These are phyloP conservation scores for Protophormia terraenovae DNA, from an alignment of 2,888 invertebrate genomes.

Conservation along the genomic window DNA sequence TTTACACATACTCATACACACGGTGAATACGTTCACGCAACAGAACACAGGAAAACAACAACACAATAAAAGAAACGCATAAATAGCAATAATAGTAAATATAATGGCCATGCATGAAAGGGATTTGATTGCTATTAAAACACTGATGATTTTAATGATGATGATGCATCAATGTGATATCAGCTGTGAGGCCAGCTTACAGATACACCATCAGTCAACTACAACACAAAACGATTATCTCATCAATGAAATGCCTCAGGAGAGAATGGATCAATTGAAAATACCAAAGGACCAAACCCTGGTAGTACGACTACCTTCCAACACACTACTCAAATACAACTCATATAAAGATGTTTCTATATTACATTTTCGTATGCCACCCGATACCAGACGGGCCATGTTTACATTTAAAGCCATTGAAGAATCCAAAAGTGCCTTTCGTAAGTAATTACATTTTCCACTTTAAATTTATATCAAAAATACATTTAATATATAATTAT, in stretches of 20 bases:
- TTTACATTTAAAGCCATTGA: slow-evolving; percentile 81
- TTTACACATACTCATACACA: neutral
- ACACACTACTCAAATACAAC: slow-evolving; percentile 82
- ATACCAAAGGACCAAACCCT: slow-evolving; percentile 77
- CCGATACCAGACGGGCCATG: slow-evolving; percentile 81
- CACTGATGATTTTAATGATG: slow-evolving; percentile 17
- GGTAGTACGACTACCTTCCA: slow-evolving; percentile 81
- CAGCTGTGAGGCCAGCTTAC: slow-evolving; percentile 70
- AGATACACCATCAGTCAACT: slow-evolving; percentile 72
- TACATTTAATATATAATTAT: neutral
- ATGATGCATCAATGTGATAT: slow-evolving; percentile 62
- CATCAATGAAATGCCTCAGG: slow-evolving; percentile 70
- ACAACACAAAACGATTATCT: slow-evolving; percentile 66
- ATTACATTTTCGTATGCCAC: slow-evolving; percentile 83
- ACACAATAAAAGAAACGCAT: neutral
- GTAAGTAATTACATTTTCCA: slow-evolving; percentile 74
- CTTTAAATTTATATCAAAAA: neutral
- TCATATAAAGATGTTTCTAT: slow-evolving; percentile 84
- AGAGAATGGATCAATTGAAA: slow-evolving; percentile 74
- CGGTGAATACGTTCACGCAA: neutral
- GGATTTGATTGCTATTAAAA: neutral
- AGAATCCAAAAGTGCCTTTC: slow-evolving; percentile 81
- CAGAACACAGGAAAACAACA: neutral
- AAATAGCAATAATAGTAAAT: neutral
- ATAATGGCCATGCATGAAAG: slow-evolving; percentile 21